Base-by-base conservation (phyloP, 1,140 invertebrate genomes). In the Pantala flavescens region DNA sequence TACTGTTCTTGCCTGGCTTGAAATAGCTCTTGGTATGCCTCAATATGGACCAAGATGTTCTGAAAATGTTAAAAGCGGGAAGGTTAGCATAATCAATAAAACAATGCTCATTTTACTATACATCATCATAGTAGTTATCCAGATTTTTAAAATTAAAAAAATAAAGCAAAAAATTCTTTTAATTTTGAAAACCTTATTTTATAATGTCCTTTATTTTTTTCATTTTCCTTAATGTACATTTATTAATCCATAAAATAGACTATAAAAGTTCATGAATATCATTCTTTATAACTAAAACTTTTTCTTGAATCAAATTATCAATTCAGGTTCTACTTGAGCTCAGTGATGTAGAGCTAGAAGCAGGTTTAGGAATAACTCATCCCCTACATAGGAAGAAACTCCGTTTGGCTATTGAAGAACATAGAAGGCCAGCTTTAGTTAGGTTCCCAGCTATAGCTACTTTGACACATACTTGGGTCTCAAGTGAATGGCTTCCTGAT, bases 21-120 rank as follows among this genome's bases (percentile, higher is more conserved):
- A 97, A 83, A 89, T 97, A 23, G 93, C 93, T 0, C 86, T 98
- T 5, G 94, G 93, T 23, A 96, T 98, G 95, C 93, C 94, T 0
- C 93, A 96, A 78, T 97, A 97, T 79, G 93, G 93, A 0, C 89
- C 90, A 14, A 86, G 90, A 74, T 96, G 95, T 81, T 91, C 93
- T 23, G 93, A 96, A 80, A 97, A 97, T 82, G 90, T 98, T 71
- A 96, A 97, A 81, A 96, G 94, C 82, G 95, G 95, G 78, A 97
- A 96, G 88, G 94, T 94, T 36, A 36, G 28, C 28, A 5, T 36
- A 36, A 36, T 36, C 28, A 36, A 2, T 36, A 36, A 2, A 36
- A n/a, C n/a, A n/a, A n/a, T n/a, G n/a, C n/a, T n/a, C n/a, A n/a
- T n/a, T n/a, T n/a, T n/a, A n/a, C n/a, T n/a, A n/a, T n/a, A n/a